Conservation (phyloP, 2,888 invertebrate species). For the Rhorus exstirpatorius region DNA sequence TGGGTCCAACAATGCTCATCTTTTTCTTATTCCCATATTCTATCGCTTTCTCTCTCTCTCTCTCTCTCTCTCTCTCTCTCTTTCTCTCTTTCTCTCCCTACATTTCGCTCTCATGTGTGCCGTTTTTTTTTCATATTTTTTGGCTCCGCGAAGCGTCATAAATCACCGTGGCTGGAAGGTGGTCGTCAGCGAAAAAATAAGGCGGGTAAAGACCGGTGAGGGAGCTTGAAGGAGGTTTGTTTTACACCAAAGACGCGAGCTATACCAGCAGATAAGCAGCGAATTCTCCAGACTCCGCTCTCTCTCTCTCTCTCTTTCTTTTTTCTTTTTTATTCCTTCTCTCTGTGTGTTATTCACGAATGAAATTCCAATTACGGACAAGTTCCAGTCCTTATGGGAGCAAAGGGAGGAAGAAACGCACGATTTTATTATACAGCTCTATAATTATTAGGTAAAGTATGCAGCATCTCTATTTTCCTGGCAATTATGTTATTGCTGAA, state of each 20-base stretch:
- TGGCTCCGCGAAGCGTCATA: slow-evolving; percentile 79
- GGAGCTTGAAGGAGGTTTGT: slow-evolving; percentile 81
- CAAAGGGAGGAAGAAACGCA: slow-evolving; percentile 34
- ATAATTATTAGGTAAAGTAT: background rate
- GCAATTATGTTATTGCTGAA: no score
- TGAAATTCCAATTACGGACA: slow-evolving; percentile 67
- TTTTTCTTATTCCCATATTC: slow-evolving; percentile 74
- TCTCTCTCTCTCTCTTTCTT: slow-evolving; percentile 45
- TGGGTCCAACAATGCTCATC: slow-evolving; percentile 81
- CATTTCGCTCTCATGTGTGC: slow-evolving; percentile 34
- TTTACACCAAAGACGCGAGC: slow-evolving; percentile 77
- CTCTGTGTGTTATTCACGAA: slow-evolving; percentile 54
- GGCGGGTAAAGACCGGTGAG: slow-evolving; percentile 81
- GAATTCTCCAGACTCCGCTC: slow-evolving; percentile 59
- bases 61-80: slow-evolving; percentile 74
- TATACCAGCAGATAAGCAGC: slow-evolving; percentile 70
- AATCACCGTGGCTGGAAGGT: slow-evolving; percentile 83
- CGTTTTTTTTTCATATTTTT: slow-evolving; percentile 56
- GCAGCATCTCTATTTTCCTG: background rate
- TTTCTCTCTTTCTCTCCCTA: slow-evolving; percentile 69
- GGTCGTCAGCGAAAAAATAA: slow-evolving; percentile 85
- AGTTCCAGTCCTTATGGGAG: slow-evolving; percentile 15
- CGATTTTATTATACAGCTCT: slow-evolving; percentile 35
- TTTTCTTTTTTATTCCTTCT: slow-evolving; percentile 25
- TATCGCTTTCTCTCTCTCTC: slow-evolving; percentile 71